Evolutionary conservation across 2,888 invertebrate genomes (phyloP).

Genomic region (Odiellus spinosus): DNA sequence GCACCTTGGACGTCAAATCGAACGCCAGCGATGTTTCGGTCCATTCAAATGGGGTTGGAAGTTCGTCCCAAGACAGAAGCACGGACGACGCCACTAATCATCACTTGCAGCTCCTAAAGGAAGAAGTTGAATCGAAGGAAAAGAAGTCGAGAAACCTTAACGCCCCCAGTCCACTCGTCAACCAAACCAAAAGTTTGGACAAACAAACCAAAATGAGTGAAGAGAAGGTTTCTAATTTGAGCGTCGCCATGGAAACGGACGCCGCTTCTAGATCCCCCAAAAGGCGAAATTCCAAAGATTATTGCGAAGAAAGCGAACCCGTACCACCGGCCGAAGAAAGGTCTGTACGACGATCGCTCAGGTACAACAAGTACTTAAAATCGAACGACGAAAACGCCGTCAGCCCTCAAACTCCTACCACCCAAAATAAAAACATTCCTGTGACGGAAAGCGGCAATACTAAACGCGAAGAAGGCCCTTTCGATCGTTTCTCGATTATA

Average conservation of each 20-base stretch:
- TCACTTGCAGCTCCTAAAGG: too few relatives aligned
- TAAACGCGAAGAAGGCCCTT: conserved; percentile 8
- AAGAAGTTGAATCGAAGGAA: too few relatives aligned
- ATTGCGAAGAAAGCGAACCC: neutral
- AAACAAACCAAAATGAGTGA: too few relatives aligned
- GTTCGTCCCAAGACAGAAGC: too few relatives aligned
- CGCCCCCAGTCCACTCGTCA: too few relatives aligned
- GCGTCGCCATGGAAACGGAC: neutral
- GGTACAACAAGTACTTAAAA: neutral
- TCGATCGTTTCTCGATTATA: conserved; percentile 15
- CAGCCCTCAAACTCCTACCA: too few relatives aligned
- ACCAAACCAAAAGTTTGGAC: too few relatives aligned
- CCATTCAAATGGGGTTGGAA: neutral
- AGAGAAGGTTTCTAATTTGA: neutral
- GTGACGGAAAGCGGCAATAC: neutral
- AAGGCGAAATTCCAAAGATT: neutral
- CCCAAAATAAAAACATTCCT: neutral
- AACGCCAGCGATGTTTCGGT: neutral
- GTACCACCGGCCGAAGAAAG: neutral
- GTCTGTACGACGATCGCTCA: neutral
- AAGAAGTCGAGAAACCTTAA: too few relatives aligned
- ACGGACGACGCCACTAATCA: too few relatives aligned
- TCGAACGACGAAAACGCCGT: neutral
- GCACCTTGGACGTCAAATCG: neutral
- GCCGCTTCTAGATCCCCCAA: too few relatives aligned